These are phyloP conservation scores for Dasypolia templi DNA, from an alignment of 2,888 invertebrate species.

Conservation along the genomic window DNA sequence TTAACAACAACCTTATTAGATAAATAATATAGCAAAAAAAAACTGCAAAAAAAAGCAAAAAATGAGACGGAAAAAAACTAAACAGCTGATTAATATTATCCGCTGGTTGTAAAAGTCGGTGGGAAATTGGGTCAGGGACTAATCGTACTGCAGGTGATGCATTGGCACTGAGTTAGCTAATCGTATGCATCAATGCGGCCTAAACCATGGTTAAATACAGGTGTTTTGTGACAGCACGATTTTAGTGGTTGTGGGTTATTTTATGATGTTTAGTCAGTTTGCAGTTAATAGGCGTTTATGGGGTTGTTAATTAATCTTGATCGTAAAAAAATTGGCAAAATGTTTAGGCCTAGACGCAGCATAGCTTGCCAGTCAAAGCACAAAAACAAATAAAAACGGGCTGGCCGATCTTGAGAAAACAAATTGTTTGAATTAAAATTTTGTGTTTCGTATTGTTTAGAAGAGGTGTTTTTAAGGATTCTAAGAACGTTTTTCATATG, in stretches of 20 bases:
- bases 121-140: conserved; percentile 49
- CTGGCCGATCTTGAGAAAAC: background rate
- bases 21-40: background rate
- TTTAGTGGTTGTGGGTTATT: conserved; percentile 12
- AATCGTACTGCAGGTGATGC: conserved; percentile 43
- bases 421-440: background rate
- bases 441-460: background rate
- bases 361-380: background rate
- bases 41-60: background rate
- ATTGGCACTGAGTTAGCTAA: conserved; percentile 50
- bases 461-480: background rate
- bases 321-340: background rate
- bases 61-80: background rate
- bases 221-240: conserved; percentile 32
- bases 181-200: conserved; percentile 55
- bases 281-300: conserved; percentile 7
- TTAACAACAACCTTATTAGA: background rate
- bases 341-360: too few relatives aligned
- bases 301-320: background rate
- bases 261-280: conserved; percentile 25
- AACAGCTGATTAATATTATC: conserved; percentile 44
- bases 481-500: background rate
- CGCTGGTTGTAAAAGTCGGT: conserved; percentile 40
- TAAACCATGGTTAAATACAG: conserved; percentile 39
- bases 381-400: background rate